These are phyloP conservation scores for Arothron firmamentum DNA, from an alignment of 2,113 vertebrate species.

Conservation along the genomic window DNA sequence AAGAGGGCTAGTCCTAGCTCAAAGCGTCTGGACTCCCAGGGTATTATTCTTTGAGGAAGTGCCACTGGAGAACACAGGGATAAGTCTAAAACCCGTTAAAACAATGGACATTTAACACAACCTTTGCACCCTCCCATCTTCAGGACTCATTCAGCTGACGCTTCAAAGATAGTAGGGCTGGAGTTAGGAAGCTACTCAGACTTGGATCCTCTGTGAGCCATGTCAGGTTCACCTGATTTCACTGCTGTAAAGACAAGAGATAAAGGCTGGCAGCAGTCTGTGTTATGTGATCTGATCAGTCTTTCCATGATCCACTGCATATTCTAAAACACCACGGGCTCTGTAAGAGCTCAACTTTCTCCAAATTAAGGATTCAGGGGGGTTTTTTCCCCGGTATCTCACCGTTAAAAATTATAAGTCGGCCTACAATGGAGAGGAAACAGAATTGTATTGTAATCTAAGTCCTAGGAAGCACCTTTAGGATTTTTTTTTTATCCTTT, in stretches of 20 bases:
- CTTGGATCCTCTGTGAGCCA: slow-evolving; percentile 50
- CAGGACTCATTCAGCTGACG: slow-evolving; percentile 46
- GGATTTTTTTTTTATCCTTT: no score
- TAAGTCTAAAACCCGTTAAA: slow-evolving; percentile 50
- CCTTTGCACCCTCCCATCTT: slow-evolving; percentile 40
- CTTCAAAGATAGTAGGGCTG: slow-evolving; percentile 42
- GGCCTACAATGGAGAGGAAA: no score
- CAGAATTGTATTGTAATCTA: no score
- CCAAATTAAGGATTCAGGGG: not conserved
- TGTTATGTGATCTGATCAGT: slow-evolving; percentile 39
- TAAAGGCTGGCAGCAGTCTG: slow-evolving; percentile 46
- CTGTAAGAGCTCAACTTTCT: slow-evolving; percentile 23
- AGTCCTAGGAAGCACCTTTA: no score
- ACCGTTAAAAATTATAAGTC: no score
- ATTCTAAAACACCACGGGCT: slow-evolving; percentile 19
- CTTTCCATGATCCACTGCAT: slow-evolving; percentile 39
- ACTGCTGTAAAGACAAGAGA: slow-evolving; percentile 54
- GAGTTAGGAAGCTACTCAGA: slow-evolving; percentile 13
- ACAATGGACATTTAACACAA: slow-evolving; percentile 65
- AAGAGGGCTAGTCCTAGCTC: slow-evolving; percentile 63
- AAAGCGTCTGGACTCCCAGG: slow-evolving; percentile 61
- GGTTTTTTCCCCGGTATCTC: no score
- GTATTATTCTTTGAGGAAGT: slow-evolving; percentile 56
- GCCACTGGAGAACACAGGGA: slow-evolving; percentile 53
- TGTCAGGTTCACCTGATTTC: slow-evolving; percentile 61